A percentile compares a stretch with the other conserved stretches of the same genome.
phyloP scores from a whole-genome alignment of 2,113 vertebrate species.

The Lophochroa leadbeateri region DNA sequence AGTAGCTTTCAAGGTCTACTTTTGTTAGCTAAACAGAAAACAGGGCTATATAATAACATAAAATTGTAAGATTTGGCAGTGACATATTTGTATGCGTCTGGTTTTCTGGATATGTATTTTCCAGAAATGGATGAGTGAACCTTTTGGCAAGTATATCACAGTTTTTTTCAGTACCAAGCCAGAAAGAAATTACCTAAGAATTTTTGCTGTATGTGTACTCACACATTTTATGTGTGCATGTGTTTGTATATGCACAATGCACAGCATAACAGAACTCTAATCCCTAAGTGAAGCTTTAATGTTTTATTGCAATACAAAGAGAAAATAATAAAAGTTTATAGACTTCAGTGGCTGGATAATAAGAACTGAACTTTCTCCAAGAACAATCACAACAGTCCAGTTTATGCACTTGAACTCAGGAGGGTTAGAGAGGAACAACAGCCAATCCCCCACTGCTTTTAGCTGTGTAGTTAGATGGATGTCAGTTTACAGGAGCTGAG shows the following conservation, averaged over 20 bases:
- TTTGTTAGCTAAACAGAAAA: not conserved
- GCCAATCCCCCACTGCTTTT: not conserved
- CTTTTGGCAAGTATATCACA: not conserved
- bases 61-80: not conserved
- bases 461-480: not conserved
- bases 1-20: not conserved
- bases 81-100: not conserved
- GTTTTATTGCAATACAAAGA: not conserved
- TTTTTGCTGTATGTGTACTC: not conserved
- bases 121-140: not conserved
- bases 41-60: not conserved
- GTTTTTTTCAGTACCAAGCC: not conserved
- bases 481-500: not conserved
- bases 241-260: rapidly evolving
- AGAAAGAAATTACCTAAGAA: not conserved
- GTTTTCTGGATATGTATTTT: not conserved
- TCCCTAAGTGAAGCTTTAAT: not conserved
- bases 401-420: not conserved
- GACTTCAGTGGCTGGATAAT: not conserved
- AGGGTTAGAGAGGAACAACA: not conserved
- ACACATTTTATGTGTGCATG: not conserved
- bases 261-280: not conserved
- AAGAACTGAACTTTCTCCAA: not conserved
- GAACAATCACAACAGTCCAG: not conserved
- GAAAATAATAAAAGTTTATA: not conserved